These are phyloP conservation scores for Emberiza fucata DNA, from an alignment of 2,113 vertebrate species.

Conservation along the genomic window DNA sequence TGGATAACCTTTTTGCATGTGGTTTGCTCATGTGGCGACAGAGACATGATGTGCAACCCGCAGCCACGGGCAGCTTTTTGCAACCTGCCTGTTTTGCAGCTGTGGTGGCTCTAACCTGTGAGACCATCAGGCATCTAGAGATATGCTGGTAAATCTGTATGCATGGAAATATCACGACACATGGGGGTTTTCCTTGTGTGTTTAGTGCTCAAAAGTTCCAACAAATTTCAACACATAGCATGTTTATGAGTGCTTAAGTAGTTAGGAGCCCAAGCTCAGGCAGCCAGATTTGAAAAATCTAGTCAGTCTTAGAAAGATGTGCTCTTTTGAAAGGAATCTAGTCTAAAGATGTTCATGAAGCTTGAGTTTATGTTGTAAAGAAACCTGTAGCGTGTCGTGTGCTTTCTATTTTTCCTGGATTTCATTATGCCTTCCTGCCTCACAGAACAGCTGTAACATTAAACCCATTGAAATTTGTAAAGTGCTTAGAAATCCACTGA, in stretches of 20 bases:
- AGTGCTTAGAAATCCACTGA: constrained; percentile 46
- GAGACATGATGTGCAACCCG: neutral
- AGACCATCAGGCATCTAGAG: neutral
- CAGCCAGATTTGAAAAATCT: neutral
- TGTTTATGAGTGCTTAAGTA: neutral
- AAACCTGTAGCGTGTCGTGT: neutral
- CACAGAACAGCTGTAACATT: constrained; percentile 33
- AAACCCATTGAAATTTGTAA: constrained; percentile 25
- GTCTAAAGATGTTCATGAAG: neutral
- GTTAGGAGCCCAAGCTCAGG: neutral
- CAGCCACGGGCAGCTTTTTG: neutral
- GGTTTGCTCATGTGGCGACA: neutral
- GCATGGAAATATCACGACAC: neutral
- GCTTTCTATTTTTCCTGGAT: neutral
- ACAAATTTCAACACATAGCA: neutral
- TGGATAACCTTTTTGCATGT: neutral
- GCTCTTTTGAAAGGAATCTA: neutral
- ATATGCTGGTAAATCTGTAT: neutral
- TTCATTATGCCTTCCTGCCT: constrained; percentile 36
- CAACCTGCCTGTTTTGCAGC: neutral
- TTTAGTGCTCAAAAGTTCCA: neutral
- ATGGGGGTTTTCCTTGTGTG: neutral
- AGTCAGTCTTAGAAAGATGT: neutral
- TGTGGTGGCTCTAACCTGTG: neutral
- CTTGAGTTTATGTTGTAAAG: constrained; percentile 11